Evolutionary conservation across 2,113 vertebrate species (phyloP), one percentile per base, ranked within the genome.

Genomic region (Phoxinus phoxinus): DNA sequence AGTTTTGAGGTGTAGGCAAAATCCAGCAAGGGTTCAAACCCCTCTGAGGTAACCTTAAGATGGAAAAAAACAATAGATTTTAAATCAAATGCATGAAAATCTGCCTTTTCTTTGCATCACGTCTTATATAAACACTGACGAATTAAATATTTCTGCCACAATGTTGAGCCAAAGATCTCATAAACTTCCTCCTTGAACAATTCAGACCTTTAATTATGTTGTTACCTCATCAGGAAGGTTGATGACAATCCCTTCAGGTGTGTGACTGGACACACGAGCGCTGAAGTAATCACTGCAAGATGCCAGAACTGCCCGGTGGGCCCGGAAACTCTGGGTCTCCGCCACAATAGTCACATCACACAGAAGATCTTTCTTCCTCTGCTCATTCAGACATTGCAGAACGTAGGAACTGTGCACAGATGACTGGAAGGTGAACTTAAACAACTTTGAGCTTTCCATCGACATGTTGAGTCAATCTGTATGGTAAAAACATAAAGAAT

Each of bases 1-100:
- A 99, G 96, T 84, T 97, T 97, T 79, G 97, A 96, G 1, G 97
- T 98, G 92, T 99, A 99, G 81, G 97, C 97, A 91, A 99, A 99
- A 73, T 96, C 96, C 89, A 99, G 94, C 86, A 99, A 91, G 72
- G 97, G 97, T 86, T 96, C 95, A 89, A 99, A 99, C 86, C 97
- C 98, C 89, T 95, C 95, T 48, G 92, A 93, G 9, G 97, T 97
- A 77, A 99, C 96, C 98, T 99, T 91, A 58, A 74, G 74, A 21
- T 84, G 27, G 3, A 59, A 74, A 69, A 30, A 32, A 7, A 71
- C 11, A 15, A 41, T 25, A 10, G n/a, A 4, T 41, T 67, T 48
- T 12, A 51, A 12, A 81, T 41, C 21, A 72, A 11, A 1, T 23
- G 10, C 67, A 71, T 71, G 9, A n/a, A 41, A 72, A 72, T 23